Base-by-base conservation (phyloP, 2,797 vertebrate genomes). In the Alosa sapidissima region DNA sequence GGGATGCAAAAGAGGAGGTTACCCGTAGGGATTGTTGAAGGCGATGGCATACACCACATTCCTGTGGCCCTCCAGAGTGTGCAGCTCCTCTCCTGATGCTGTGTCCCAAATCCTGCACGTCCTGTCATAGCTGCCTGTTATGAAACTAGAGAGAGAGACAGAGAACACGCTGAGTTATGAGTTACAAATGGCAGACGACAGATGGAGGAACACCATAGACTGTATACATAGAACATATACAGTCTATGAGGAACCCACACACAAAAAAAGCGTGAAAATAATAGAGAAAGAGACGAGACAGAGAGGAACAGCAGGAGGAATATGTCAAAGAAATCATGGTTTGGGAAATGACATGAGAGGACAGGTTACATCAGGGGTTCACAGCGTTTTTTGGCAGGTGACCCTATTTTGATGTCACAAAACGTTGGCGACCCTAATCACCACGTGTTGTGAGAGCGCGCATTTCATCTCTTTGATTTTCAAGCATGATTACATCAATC, bases 1-100 rank as follows among this genome's bases (percentile, higher is more conserved):
- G 48, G 36, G 28, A 19, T 58, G 41, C 24, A 11, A 48, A 16
- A 47, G 48, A 24, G 54, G 47, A 0, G 14, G 51, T 92, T 95
- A 99, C 98, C 98, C 98, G 0, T 98, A 99, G 14, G 98, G 98
- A 84, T 99, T 99, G 95, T 99, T 99, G 94, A 99, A 99, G 14
- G 97, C 95, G 72, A 99, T 93, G 81, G 98, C 96, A 49, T 97
- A 99, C 4, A 99, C 98, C 88, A 99, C 98, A 0, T 99, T 99
- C 90, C 92, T 92, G 89, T 99, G 98, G 19, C 97, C 98, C 86
- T 97, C 94, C 83, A 99, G 93, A 0, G 93, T 95, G 55, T 81
- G 95, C 10, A 98, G 94, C 86, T 97, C 97, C 58, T 95, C 94
- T 89, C 97, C 97, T 0, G 97, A 97, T 1, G 93, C 92, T 0